Evolutionary conservation across 2,797 vertebrate species (phyloP), one percentile per base, ranked within the genome.

Genomic region (Pangasius macronema): DNA sequence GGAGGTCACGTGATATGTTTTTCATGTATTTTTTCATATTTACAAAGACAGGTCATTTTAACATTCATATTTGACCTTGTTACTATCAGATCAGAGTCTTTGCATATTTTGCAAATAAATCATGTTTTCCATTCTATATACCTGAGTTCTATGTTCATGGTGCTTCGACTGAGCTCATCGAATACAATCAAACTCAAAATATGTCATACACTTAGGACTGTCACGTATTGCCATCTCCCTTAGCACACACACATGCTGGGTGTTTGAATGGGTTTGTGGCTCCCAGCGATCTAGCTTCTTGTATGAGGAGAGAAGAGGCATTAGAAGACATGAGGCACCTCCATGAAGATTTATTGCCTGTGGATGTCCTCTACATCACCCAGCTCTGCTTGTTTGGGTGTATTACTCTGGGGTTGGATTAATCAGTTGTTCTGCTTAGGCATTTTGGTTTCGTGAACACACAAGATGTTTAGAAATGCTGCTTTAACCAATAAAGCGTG

Each of bases 291-390:
- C 20, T 9, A 79, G 49, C n/a, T 77, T 79, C 16, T 57, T 36
- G 20, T 36, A 57, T 11, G 53, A 57, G 30, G 53, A 24, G 14
- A 57, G 73, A 30, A 51, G 20, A n/a, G 73, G 0, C 27, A 75
- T 75, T 75, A 75, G 46, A 75, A 53, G 73, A 51, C 16, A 80
- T 30, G 39, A 79, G 75, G 51, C n/a, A 55, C n/a, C 46, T 53
- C 11, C 2, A 9, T 33, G 51, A 79, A 79, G n/a, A 79, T 79
- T 79, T 55, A 33, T 30, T 55, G 49, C 18, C 16, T 36, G 51
- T 36, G 75, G 14, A 30, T 9, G n/a, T 20, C 49, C 75, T 77
- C 49, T 77, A 51, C 49, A 11, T 22, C 53, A 80, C 51, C 33
- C 53, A 36, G 18, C 53, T 80, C 20, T 57, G 76, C 51, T 33